Evolutionary conservation across 2,113 vertebrate species (phyloP), one percentile per base, ranked within the genome.

Genomic region (Fulmarus glacialis): DNA sequence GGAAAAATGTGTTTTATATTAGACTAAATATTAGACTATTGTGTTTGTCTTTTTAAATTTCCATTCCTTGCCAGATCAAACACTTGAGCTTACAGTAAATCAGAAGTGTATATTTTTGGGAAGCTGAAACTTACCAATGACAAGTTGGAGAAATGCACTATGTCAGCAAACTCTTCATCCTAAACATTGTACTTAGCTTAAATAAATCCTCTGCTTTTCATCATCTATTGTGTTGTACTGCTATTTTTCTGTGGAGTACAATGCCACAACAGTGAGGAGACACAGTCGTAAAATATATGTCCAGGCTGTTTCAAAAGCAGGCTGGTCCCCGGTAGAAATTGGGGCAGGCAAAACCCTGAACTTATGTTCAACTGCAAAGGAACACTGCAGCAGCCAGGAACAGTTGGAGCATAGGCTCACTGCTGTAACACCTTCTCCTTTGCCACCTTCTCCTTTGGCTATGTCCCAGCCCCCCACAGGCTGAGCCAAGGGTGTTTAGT

Each of bases 1-100:
- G 79, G 42, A 87, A 79, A 87, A 93, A 94, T 62, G 38, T 90
- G 87, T 18, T 93, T 90, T 81, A 20, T 81, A 77, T 94, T 93
- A 81, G 48, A 93, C 52, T 92, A 94, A 90, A 84, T 90, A 90
- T 72, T 84, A 87, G 63, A 75, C 62, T 87, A 72, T 77, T 72
- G 36, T 80, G 47, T 93, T 94, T 93, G 53, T 72, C 82, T 72
- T 81, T 93, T 81, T 21, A 72, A 84, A 81, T 77, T 87, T 85
- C 63, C 34, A 40, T 93, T 90, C 27, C 53, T 77, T 90, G 90
- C 47, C 95, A 94, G 79, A 88, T 88, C 73, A 93, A 94, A 90
- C 60, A 85, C 48, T 93, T 63, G 59, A 88, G 48, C 38, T 94
- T 72, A 84, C 63, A 53, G 68, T 88, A 90, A 93, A 81, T 84